Percentiles rank a stretch among this genome's conserved stretches.
Conservation (phyloP, 2,888 invertebrate species). For the Pogonocherus hispidulus region DNA sequence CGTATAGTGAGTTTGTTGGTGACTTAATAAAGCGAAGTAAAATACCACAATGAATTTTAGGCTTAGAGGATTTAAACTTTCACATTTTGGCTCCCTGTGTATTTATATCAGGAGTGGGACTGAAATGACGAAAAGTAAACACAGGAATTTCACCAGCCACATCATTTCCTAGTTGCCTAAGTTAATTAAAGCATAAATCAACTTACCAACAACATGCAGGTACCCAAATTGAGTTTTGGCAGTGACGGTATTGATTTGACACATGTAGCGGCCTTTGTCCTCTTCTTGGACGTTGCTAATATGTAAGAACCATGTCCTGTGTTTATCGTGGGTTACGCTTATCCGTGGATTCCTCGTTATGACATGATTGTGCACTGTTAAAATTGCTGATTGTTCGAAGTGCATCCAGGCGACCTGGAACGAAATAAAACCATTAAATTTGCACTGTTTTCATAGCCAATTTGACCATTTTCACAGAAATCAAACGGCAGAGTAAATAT, state of each 20-base stretch:
- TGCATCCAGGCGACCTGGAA: constrained; percentile 96
- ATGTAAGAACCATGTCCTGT: constrained; percentile 93
- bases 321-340: constrained; percentile 92
- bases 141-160: background rate
- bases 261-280: constrained; percentile 94
- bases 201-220: constrained; percentile 91
- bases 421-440: constrained; percentile 29
- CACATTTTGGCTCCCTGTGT: background rate
- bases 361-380: constrained; percentile 94
- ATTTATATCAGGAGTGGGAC: background rate
- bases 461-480: constrained; percentile 1
- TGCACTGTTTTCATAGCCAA: constrained; percentile 2
- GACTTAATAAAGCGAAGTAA: no score
- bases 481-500: background rate
- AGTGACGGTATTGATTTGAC: constrained; percentile 93
- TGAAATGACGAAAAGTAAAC: background rate
- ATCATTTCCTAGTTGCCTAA: constrained; percentile 12
- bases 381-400: constrained; percentile 92
- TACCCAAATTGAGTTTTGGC: constrained; percentile 95
- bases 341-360: constrained; percentile 94
- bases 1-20: no score
- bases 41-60: no score
- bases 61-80: background rate
- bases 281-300: constrained; percentile 93
- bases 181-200: constrained; percentile 25